Percentiles rank a stretch among this genome's conserved stretches.
Evolutionary conservation across 1,140 invertebrate species (phyloP).

Genomic region (Caenorhabditis inopinata): DNA sequence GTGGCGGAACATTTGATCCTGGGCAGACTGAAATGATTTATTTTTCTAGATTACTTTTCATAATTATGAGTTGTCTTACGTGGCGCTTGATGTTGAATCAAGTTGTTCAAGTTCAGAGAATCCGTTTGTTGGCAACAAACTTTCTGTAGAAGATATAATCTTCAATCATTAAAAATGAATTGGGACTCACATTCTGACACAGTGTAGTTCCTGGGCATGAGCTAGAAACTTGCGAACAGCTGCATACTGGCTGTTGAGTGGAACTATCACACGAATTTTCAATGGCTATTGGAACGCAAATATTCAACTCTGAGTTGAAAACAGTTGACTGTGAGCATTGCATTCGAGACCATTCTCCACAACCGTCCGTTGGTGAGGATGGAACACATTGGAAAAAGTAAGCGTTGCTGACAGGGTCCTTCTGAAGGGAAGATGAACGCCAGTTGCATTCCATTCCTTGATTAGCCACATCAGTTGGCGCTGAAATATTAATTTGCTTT

Average conservation of each 20-base stretch:
- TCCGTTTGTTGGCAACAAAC: conserved; percentile 45
- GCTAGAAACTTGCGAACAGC: conserved; percentile 19
- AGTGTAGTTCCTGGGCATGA: conserved; percentile 48
- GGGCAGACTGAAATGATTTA: conserved; percentile 40
- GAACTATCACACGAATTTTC: conserved; percentile 8
- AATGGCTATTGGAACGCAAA: conserved; percentile 49
- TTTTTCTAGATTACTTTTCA: neutral
- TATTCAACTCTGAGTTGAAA: conserved; percentile 49
- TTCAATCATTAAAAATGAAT: neutral
- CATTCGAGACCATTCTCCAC: conserved; percentile 59
- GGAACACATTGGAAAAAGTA: conserved; percentile 55
- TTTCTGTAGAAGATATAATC: conserved; percentile 40
- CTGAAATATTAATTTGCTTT: conserved; percentile 15
- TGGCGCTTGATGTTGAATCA: conserved; percentile 37
- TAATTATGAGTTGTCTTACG: neutral
- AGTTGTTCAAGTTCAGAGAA: conserved; percentile 9
- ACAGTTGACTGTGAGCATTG: conserved; percentile 51
- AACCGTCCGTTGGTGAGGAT: conserved; percentile 32
- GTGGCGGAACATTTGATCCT: conserved; percentile 48
- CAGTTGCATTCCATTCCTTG: conserved; percentile 55
- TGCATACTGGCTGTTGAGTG: neutral
- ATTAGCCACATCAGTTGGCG: conserved; percentile 34
- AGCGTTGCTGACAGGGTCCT: conserved; percentile 46
- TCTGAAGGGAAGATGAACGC: conserved; percentile 48
- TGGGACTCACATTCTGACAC: conserved; percentile 46